Evolutionary conservation across 2,888 invertebrate genomes (phyloP).

Genomic region (Podotricha telesiphe): DNA sequence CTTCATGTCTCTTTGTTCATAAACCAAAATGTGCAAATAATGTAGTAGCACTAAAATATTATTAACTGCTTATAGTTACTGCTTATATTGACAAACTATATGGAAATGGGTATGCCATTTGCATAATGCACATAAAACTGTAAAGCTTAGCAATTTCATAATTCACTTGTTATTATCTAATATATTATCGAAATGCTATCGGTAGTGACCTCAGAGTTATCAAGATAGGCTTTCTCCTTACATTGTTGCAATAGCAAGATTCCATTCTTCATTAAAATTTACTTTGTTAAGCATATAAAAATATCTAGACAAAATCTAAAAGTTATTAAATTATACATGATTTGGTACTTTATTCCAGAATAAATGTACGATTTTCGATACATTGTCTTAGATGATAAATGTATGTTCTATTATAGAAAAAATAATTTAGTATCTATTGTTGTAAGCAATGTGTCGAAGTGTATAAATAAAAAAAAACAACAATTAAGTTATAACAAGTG

Average conservation of each 20-base stretch:
- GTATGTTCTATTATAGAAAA: no score
- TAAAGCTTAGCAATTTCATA: constrained; percentile 12
- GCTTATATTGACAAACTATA: not conserved
- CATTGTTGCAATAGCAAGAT: constrained; percentile 25
- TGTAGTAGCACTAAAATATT: not conserved
- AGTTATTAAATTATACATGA: no score
- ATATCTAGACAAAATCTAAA: not conserved
- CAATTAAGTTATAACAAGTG: no score
- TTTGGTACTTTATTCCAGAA: no score
- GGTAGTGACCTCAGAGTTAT: constrained; percentile 26
- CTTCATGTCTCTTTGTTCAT: no score
- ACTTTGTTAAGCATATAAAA: not conserved
- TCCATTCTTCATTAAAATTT: constrained; percentile 23
- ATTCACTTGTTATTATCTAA: constrained; percentile 23
- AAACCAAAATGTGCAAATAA: not conserved
- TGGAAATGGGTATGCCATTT: constrained; percentile 3
- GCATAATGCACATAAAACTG: constrained; percentile 6
- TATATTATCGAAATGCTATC: constrained; percentile 22
- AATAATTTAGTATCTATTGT: no score
- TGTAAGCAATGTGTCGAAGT: no score
- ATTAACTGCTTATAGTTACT: not conserved
- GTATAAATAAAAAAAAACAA: no score
- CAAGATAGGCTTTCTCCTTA: constrained; percentile 29
- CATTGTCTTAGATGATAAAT: no score
- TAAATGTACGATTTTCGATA: no score